Conservation (phyloP, 2,888 invertebrate genomes). For the Prosapia bicincta region DNA sequence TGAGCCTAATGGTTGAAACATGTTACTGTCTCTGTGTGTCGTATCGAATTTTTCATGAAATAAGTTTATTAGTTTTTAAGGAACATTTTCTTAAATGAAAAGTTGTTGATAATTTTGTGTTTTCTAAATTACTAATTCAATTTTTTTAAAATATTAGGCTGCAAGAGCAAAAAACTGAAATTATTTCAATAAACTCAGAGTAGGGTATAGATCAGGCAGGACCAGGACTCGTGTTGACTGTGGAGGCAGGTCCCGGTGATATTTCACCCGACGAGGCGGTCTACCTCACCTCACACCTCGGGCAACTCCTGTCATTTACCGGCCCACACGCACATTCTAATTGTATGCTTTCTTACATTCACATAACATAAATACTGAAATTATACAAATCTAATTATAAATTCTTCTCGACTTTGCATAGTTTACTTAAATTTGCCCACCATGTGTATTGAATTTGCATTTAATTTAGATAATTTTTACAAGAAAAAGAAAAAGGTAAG, state of each 20-base stretch:
- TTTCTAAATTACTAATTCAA: no score
- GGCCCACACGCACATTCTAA: background rate
- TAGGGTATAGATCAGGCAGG: no score
- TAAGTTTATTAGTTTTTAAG: no score
- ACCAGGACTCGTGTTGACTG: background rate
- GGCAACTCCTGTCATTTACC: background rate
- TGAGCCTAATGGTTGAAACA: no score
- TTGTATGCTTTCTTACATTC: background rate
- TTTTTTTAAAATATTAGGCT: no score
- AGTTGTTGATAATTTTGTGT: no score
- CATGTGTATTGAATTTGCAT: background rate
- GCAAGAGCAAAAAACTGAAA: no score
- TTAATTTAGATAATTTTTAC: background rate
- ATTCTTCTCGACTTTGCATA: background rate
- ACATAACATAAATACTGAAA: background rate
- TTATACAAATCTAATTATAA: constrained; percentile 2
- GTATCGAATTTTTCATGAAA: no score
- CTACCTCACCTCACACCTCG: background rate
- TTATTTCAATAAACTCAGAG: no score
- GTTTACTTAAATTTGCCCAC: background rate
- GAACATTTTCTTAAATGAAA: no score
- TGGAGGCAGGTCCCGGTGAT: background rate
- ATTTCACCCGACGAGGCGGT: background rate
- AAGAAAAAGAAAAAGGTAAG: background rate
- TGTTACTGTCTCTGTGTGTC: no score